These are phyloP conservation scores for Esox lucius DNA, from an alignment of 2,797 vertebrate species.

Conservation along the genomic window DNA sequence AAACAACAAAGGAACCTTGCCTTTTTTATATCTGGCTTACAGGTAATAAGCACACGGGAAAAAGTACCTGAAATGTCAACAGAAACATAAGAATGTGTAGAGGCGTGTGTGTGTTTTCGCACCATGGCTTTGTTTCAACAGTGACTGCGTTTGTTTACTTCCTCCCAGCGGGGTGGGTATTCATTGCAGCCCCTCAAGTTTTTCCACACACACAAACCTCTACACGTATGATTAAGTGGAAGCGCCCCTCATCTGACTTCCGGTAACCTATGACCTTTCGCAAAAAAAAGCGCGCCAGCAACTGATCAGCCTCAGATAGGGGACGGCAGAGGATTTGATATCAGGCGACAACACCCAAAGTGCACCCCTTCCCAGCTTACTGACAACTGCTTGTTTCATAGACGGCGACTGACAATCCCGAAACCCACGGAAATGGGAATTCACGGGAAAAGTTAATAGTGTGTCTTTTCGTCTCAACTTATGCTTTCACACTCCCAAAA, in stretches of 20 bases:
- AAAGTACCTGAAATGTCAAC: conserved; percentile 44
- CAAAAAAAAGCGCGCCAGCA: conserved; percentile 24
- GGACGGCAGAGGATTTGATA: neutral
- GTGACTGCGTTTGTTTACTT: conserved; percentile 42
- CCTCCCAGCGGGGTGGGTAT: conserved; percentile 30
- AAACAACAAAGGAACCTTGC: neutral
- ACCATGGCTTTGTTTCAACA: conserved; percentile 39
- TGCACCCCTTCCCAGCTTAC: neutral
- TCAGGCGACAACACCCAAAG: neutral
- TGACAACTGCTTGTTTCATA: neutral
- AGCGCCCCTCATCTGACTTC: neutral
- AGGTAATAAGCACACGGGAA: conserved; percentile 2
- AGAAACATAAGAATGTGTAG: conserved; percentile 26
- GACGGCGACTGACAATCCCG: neutral
- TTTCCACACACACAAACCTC: neutral
- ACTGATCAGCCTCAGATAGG: conserved; percentile 28
- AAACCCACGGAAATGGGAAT: neutral
- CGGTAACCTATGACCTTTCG: conserved; percentile 38
- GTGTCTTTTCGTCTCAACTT: neutral
- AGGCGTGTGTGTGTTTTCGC: conserved; percentile 33
- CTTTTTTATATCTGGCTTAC: neutral
- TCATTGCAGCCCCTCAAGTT: neutral
- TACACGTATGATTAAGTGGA: neutral
- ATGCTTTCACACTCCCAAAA: too few species aligned
- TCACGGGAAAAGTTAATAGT: neutral